Conservation (phyloP, 1,140 invertebrate species). For the Mycetomoellerius zeteki region DNA sequence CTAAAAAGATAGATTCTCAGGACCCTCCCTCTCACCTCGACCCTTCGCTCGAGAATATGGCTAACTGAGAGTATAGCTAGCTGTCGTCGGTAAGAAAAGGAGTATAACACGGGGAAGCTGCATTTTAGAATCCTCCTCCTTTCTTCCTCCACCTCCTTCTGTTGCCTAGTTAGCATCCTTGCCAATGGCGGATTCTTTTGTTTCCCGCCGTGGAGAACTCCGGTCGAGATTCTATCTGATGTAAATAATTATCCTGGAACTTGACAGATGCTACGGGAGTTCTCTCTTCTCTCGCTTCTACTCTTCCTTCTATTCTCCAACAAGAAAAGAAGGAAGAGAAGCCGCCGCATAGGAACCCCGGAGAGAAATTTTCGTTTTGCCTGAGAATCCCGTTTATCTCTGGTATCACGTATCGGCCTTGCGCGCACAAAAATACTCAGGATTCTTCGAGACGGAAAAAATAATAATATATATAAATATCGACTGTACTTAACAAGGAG, state of each 20-base stretch:
- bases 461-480: slow-evolving; percentile 39
- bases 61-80: slow-evolving; percentile 44
- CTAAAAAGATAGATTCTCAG: slow-evolving; percentile 66
- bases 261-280: slow-evolving; percentile 79
- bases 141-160: background rate
- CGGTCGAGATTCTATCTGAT: slow-evolving; percentile 85
- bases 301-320: slow-evolving; percentile 47
- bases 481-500: background rate
- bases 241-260: slow-evolving; percentile 86
- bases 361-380: slow-evolving; percentile 78
- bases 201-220: slow-evolving; percentile 81
- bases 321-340: slow-evolving; percentile 24
- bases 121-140: slow-evolving; percentile 61
- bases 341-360: slow-evolving; percentile 62
- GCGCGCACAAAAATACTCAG: slow-evolving; percentile 39
- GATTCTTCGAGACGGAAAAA: slow-evolving; percentile 43
- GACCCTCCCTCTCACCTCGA: slow-evolving; percentile 62
- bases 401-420: slow-evolving; percentile 4
- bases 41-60: slow-evolving; percentile 45
- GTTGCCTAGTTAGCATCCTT: slow-evolving; percentile 62
- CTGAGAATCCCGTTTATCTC: slow-evolving; percentile 64
- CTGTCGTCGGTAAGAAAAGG: slow-evolving; percentile 67
- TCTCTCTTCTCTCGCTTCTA: slow-evolving; percentile 2
- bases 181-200: slow-evolving; percentile 83
- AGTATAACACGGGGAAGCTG: slow-evolving; percentile 46